A percentile compares a stretch with the other conserved stretches of the same genome.
phyloP scores from a whole-genome alignment of 1,140 invertebrate species.

The Heliconius hewitsoni region DNA sequence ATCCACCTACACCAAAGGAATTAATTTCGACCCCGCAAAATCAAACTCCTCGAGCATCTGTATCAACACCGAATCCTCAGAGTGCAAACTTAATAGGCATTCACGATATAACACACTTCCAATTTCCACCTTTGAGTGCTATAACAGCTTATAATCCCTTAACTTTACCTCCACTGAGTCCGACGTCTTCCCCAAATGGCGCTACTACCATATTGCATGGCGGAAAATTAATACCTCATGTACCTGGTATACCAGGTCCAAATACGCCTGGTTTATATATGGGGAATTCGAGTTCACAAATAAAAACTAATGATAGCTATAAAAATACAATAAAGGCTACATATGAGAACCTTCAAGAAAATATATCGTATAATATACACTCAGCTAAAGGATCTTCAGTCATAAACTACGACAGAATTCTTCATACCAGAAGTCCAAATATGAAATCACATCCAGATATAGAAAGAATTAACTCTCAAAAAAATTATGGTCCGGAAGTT shows the following conservation, averaged over 20 bases:
- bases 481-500: conserved; percentile 47
- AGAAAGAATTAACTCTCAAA: conserved; percentile 53
- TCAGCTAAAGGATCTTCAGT: conserved; percentile 42
- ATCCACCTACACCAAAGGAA: conserved; percentile 81
- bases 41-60: conserved; percentile 82
- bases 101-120: conserved; percentile 81
- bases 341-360: conserved; percentile 47
- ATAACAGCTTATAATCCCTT: conserved; percentile 89
- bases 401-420: conserved; percentile 54
- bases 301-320: conserved; percentile 50
- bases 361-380: conserved; percentile 41
- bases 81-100: conserved; percentile 82
- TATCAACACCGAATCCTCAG: conserved; percentile 83
- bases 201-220: conserved; percentile 84
- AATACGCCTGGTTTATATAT: conserved; percentile 81
- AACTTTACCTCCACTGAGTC: conserved; percentile 80
- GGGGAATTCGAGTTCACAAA: conserved; percentile 46
- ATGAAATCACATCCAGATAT: conserved; percentile 50
- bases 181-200: conserved; percentile 72
- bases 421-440: conserved; percentile 56
- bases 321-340: conserved; percentile 48
- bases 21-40: conserved; percentile 69
- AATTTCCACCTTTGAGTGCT: conserved; percentile 83
- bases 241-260: conserved; percentile 93
- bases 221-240: conserved; percentile 89